phyloP scores from a whole-genome alignment of 2,113 vertebrate species.

The Uropsilus gracilis region DNA sequence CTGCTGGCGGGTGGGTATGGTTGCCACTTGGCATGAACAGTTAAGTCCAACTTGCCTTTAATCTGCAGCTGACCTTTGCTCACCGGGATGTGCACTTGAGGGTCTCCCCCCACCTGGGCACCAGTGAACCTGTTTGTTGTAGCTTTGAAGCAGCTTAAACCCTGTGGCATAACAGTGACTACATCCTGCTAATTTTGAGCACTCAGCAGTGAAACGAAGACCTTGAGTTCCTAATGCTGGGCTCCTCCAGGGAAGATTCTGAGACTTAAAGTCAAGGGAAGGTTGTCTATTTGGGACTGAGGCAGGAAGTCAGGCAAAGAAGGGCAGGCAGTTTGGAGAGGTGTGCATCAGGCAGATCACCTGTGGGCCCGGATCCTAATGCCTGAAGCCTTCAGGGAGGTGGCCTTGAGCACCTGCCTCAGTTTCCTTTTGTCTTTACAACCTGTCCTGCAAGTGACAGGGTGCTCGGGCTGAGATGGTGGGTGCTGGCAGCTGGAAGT shows the following conservation, averaged over 20 bases:
- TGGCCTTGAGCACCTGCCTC: background rate
- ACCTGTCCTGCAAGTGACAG: background rate
- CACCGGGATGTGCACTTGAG: background rate
- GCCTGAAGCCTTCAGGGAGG: background rate
- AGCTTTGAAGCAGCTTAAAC: background rate
- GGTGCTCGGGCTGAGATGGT: no score
- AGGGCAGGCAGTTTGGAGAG: background rate
- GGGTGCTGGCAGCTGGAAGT: background rate
- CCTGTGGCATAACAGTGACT: no score
- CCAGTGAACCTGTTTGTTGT: background rate
- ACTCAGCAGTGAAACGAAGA: background rate
- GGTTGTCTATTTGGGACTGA: background rate
- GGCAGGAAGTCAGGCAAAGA: background rate
- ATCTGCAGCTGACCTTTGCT: no score
- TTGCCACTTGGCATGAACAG: background rate
- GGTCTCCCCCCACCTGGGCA: background rate
- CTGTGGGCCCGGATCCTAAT: fast-evolving
- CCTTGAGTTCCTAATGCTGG: background rate
- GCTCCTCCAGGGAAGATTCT: background rate
- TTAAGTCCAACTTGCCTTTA: background rate
- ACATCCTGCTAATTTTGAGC: fast-evolving
- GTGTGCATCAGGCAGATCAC: background rate
- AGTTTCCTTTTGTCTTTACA: background rate
- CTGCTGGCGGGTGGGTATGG: background rate
- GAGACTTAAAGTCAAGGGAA: background rate